Base-by-base conservation (phyloP, 2,113 vertebrate genomes). In the Poeciliopsis occidentalis region DNA sequence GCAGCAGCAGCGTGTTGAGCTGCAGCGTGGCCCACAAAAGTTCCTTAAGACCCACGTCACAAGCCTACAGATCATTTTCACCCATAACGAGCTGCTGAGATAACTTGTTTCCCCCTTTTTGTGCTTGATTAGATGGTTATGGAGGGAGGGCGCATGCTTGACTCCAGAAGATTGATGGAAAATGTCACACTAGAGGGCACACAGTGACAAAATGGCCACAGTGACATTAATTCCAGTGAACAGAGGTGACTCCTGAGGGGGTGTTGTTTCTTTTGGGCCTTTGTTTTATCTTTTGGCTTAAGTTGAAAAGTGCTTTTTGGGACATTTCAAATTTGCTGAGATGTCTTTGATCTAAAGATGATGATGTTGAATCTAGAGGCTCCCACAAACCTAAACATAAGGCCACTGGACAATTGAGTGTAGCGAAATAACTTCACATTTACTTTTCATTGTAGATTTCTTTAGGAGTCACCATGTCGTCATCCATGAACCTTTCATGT, bases 21-120 rank as follows among this genome's bases (percentile, higher is more conserved):
- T 39, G 80, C 60, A 8, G 78, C 47, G 39, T 73, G 83, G 71
- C 72, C 76, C 69, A 65, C 71, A 44, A 76, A 67, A 83, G 57
- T 88, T 89, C 64, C 70, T 64, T 41, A 60, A 64, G 73, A 78
- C 78, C 41, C 80, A 74, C 85, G 89, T 85, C 86, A 86, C 34
- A 31, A 66, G 24, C 71, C 63, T 73, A 29, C 75, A 69, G 37
- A 73, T 79, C 15, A 61, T 64, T 74, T 68, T 27, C 17, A 11
- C 10, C 62, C 64, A 67, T 73, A 75, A 90, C 67, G 71, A 73
- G 75, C 69, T 26, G 64, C 66, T 76, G 69, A 27, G 32, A 85
- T 31, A 75, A 62, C 60, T n/a, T 71, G 51, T 24, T 61, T 15
- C 3, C 1, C 15, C 24, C 8, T 26, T 37, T 26, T 19, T 47